Base-by-base conservation (phyloP, 2,888 invertebrate genomes). In the Alsophila aescularia region DNA sequence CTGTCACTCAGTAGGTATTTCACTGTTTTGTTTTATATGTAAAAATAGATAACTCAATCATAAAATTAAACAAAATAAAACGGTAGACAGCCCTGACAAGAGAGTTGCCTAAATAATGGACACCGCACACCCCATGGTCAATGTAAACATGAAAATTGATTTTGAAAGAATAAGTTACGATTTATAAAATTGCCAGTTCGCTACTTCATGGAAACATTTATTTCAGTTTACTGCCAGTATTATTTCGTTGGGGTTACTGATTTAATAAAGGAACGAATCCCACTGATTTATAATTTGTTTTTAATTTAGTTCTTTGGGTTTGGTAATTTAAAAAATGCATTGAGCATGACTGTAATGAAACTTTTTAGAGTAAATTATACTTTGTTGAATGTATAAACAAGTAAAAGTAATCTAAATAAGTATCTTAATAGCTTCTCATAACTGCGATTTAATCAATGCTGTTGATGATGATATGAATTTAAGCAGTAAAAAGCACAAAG, bases 141-240 rank as follows among this genome's bases (percentile, higher is more conserved):
- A 81, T 82, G 83, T 85, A 88, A 88, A 89, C 84, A 87, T 79
- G 87, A 83, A 89, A 90, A 90, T 90, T 90, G 89, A 90, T 89
- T 90, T 85, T 85, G 79, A 85, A 83, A 65, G 72, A 77, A 74
- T 81, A 79, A 81, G 69, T 75, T 81, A 80, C 71, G 76, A 73
- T 67, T 68, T 66, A 71, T 67, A 62, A 70, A 69, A 73, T 69
- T 77, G 67, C 64, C 58, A 66, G 70, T 73, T 73, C 69, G 70
- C 73, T 69, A 71, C 56, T 85, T 89, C 86, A 85, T 61, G 77
- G 86, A 87, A 87, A 80, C 73, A 78, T 80, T 84, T 84, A 77
- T 70, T 69, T 66, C 67, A 70, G 65, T 70, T 35, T 66, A 67
- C 69, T 67, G 72, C 69, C 66, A 69, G 71, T 70, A 53, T 57